phyloP scores from a whole-genome alignment of 2,113 vertebrate species.

The Lanius ludovicianus region DNA sequence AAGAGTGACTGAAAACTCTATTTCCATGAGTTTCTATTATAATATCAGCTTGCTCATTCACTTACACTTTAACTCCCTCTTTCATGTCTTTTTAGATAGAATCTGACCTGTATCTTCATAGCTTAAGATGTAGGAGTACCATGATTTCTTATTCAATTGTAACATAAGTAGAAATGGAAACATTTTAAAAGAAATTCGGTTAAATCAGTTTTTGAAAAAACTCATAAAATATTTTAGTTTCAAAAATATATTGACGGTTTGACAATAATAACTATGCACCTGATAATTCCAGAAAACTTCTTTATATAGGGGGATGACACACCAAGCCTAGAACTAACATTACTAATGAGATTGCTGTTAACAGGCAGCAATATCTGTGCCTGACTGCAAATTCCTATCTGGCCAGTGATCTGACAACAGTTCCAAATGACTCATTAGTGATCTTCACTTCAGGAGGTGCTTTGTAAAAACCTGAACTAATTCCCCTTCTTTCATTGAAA shows the following conservation, averaged over 20 bases:
- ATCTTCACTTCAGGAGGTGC: slow-evolving; percentile 14
- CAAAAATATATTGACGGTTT: background rate
- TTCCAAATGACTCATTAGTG: slow-evolving; percentile 20
- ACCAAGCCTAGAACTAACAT: background rate
- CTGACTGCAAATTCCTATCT: background rate
- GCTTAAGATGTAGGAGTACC: background rate
- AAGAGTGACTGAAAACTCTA: background rate
- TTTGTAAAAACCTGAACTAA: slow-evolving; percentile 2
- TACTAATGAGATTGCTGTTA: slow-evolving; percentile 13
- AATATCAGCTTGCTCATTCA: background rate
- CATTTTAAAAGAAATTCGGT: background rate
- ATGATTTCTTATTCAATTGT: background rate
- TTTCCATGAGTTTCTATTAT: background rate
- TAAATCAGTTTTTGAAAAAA: background rate
- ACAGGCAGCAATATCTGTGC: background rate
- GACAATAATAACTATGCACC: background rate
- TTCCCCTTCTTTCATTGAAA: background rate
- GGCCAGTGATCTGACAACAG: slow-evolving; percentile 28
- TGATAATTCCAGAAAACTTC: background rate
- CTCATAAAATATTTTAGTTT: background rate
- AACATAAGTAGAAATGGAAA: background rate
- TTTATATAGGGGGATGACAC: background rate
- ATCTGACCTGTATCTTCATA: background rate
- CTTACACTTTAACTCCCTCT: background rate
- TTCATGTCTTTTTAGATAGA: background rate